A percentile compares a stretch with the other conserved stretches of the same genome.
Evolutionary conservation across 2,888 invertebrate species (phyloP).

Genomic region (Trissonchulus sp.): DNA sequence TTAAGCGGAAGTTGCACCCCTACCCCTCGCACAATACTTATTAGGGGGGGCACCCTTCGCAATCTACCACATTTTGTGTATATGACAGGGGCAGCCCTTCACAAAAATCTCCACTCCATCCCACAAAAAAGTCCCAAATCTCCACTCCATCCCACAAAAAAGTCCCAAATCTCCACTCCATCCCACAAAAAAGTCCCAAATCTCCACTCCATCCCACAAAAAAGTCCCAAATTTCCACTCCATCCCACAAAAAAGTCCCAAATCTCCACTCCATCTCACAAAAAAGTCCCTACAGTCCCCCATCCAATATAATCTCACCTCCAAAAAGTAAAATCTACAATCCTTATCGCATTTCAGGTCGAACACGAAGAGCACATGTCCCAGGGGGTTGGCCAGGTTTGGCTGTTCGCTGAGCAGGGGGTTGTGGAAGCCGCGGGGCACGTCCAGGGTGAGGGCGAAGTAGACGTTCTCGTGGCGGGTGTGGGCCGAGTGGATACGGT

Average conservation of each 20-base stretch:
- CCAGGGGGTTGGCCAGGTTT: constrained; percentile 52
- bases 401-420: constrained; percentile 42
- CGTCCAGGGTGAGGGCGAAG: constrained; percentile 55
- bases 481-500: constrained; percentile 57
- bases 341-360: constrained; percentile 58
- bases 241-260: not conserved
- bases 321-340: constrained; percentile 59
- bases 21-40: too few relatives aligned
- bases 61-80: too few relatives aligned
- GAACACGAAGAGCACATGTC: constrained; percentile 58
- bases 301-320: constrained; percentile 55
- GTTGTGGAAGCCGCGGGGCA: constrained; percentile 54
- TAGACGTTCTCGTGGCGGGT: constrained; percentile 58
- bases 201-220: too few relatives aligned
- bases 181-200: too few relatives aligned
- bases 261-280: not conserved
- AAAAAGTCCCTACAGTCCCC: too few relatives aligned
- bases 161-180: too few relatives aligned
- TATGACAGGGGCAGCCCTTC: too few relatives aligned
- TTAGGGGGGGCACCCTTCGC: too few relatives aligned
- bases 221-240: not conserved
- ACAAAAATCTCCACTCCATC: not conserved
- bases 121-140: not conserved
- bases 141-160: too few relatives aligned
- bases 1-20: too few relatives aligned